Percentiles rank a stretch among this genome's conserved stretches.
These are phyloP conservation scores for Petrocephalus sullivani DNA, from an alignment of 2,797 vertebrate genomes.

Conservation along the genomic window DNA sequence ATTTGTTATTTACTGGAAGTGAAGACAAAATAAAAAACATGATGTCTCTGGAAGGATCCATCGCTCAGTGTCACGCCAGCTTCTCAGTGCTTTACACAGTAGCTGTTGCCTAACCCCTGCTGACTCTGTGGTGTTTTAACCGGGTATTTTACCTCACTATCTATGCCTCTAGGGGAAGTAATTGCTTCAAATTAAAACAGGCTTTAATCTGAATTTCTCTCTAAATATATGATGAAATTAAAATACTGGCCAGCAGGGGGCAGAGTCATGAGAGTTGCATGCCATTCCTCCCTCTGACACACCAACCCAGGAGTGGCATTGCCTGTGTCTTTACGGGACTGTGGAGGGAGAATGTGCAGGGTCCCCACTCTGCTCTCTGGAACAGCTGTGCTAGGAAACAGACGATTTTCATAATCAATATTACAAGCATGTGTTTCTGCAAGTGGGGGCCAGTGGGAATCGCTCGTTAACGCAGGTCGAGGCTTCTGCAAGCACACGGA, in stretches of 20 bases:
- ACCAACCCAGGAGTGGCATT: not conserved
- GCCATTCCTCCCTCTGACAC: not conserved
- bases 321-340: not conserved
- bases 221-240: not conserved
- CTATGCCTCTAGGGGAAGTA: not conserved
- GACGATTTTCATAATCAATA: not conserved
- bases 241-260: not conserved
- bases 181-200: not conserved
- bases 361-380: not conserved
- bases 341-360: not conserved
- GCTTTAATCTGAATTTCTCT: not conserved
- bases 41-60: not conserved
- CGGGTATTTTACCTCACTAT: not conserved
- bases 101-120: not conserved
- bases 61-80: not conserved
- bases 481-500: conserved; percentile 25
- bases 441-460: conserved; percentile 19
- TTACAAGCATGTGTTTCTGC: conserved; percentile 16
- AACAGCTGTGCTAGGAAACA: conserved; percentile 1
- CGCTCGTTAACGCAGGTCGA: conserved; percentile 34
- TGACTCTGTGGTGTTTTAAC: not conserved
- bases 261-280: not conserved
- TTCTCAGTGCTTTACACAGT: not conserved
- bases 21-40: not conserved
- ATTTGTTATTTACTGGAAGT: not conserved